Percentiles rank a stretch among this genome's conserved stretches.
phyloP scores from a whole-genome alignment of 2,797 vertebrate species.

The Pyrocephalus nanus region DNA sequence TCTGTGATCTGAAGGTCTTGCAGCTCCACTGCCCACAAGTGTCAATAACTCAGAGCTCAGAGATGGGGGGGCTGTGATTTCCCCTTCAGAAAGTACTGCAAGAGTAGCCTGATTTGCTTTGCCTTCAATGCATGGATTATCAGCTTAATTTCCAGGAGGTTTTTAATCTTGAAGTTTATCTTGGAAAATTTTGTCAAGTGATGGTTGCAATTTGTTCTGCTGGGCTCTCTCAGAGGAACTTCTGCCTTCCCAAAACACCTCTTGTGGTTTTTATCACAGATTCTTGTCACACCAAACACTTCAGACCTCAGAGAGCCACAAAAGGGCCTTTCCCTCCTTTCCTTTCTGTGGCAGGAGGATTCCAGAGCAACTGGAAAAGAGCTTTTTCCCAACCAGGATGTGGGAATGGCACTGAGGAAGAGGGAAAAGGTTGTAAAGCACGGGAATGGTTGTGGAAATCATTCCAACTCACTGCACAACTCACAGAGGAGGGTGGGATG shows the following conservation, averaged over 20 bases:
- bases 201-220: neutral
- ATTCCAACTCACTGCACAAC: neutral
- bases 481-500: neutral
- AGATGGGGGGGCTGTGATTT: neutral
- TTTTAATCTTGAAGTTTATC: slow-evolving; percentile 29
- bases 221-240: neutral
- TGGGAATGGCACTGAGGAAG: neutral
- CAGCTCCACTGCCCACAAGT: neutral
- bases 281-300: neutral
- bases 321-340: neutral
- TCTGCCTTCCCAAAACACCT: neutral
- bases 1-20: neutral
- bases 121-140: neutral
- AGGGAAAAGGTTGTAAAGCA: neutral
- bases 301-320: neutral
- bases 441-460: neutral
- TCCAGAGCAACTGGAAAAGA: neutral
- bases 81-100: neutral
- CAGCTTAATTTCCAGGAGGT: neutral
- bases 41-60: neutral
- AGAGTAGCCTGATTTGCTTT: neutral
- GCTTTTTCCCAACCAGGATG: neutral
- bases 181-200: neutral
- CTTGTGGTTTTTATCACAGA: neutral
- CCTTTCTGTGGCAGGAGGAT: neutral